phyloP scores from a whole-genome alignment of 2,888 invertebrate species.

The Oscheius onirici region DNA sequence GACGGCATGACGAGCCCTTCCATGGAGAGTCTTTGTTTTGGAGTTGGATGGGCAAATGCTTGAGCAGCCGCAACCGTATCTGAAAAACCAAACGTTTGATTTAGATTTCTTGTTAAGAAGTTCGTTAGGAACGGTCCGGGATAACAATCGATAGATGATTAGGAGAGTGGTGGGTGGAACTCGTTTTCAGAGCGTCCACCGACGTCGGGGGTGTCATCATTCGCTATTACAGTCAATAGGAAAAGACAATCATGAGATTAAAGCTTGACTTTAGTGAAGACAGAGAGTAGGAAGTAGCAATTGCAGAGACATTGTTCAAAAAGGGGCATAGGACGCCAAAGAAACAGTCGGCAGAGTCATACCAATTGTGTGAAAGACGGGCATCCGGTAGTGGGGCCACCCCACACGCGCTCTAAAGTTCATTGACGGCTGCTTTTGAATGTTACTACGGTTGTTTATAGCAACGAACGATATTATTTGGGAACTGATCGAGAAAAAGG shows the following conservation, averaged over 20 bases:
- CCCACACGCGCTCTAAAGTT: slow-evolving; percentile 1
- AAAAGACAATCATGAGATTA: slow-evolving; percentile 34
- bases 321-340: not conserved
- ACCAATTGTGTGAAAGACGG: not conserved
- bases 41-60: not conserved
- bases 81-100: not conserved
- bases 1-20: slow-evolving; percentile 21
- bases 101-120: not conserved
- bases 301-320: not conserved
- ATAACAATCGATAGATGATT: slow-evolving; percentile 31
- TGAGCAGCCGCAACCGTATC: not conserved
- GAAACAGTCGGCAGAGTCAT: not conserved
- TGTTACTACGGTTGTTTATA: too few species aligned
- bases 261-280: not conserved
- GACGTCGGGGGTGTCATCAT: slow-evolving; percentile 25
- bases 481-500: too few species aligned
- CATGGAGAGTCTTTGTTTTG: not conserved
- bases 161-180: slow-evolving; percentile 25
- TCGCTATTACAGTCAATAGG: slow-evolving; percentile 26
- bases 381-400: slow-evolving; percentile 17
- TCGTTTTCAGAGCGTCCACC: slow-evolving; percentile 17
- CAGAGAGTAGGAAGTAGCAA: not conserved
- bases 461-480: too few species aligned
- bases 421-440: not conserved
- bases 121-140: slow-evolving; percentile 7